Evolutionary conservation across 2,888 invertebrate genomes (phyloP).

Genomic region (Drosophila silvestris): DNA sequence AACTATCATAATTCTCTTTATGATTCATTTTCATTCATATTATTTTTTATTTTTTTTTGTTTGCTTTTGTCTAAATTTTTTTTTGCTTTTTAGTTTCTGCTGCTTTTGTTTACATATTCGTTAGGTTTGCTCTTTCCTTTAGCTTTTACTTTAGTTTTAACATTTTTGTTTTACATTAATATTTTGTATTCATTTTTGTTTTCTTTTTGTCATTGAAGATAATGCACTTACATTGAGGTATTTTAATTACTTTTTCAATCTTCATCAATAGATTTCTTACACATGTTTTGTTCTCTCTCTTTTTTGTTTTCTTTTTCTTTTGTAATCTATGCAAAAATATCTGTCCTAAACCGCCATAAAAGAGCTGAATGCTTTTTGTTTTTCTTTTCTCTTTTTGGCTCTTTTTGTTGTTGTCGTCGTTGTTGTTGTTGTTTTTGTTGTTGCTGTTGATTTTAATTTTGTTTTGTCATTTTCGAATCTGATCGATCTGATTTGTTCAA

Average conservation of each 20-base stretch:
- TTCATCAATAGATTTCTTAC: slow-evolving; percentile 62
- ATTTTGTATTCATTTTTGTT: slow-evolving; percentile 16
- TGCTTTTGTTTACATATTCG: slow-evolving; percentile 39
- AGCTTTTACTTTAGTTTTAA: slow-evolving; percentile 43
- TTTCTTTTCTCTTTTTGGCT: slow-evolving; percentile 9
- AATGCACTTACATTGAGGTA: slow-evolving; percentile 80
- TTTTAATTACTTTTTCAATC: slow-evolving; percentile 82
- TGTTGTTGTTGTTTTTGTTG: slow-evolving; percentile 11
- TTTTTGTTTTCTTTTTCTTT: slow-evolving; percentile 10
- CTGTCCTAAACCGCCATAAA: slow-evolving; percentile 49
- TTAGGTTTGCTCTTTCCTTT: slow-evolving; percentile 35
- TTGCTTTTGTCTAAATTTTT: slow-evolving; percentile 12
- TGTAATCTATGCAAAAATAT: slow-evolving; percentile 37
- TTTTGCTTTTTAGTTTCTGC: slow-evolving; percentile 1
- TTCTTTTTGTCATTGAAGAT: slow-evolving; percentile 70
- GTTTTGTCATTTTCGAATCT: slow-evolving; percentile 25
- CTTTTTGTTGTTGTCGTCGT: slow-evolving; percentile 32
- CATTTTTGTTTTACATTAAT: slow-evolving; percentile 42
- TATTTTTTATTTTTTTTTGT: slow-evolving; percentile 6
- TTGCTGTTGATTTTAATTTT: slow-evolving; percentile 33
- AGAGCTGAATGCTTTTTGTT: slow-evolving; percentile 21
- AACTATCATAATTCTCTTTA: slow-evolving; percentile 45
- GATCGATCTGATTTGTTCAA: slow-evolving; percentile 11
- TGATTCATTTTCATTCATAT: slow-evolving; percentile 32
- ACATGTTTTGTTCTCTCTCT: slow-evolving; percentile 26